Evolutionary conservation across 2,888 invertebrate genomes (phyloP).

Genomic region (Ypsolopha scabrella): DNA sequence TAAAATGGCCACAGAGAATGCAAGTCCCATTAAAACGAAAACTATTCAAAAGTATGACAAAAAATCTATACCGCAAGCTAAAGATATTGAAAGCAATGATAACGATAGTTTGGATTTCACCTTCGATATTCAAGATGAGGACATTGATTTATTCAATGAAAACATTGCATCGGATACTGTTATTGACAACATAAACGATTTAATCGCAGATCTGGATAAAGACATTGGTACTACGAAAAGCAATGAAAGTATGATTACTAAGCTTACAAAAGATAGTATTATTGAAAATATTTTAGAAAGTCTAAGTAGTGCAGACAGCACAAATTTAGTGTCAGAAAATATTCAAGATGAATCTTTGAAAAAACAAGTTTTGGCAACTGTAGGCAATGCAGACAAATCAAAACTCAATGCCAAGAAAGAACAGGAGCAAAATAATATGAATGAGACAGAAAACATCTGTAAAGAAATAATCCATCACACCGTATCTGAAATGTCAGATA

Average conservation of each 20-base stretch:
- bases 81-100: neutral
- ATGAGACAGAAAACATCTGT: too few species aligned
- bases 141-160: conserved; percentile 47
- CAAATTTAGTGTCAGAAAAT: neutral
- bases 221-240: conserved; percentile 17
- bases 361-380: conserved; percentile 19
- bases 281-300: conserved; percentile 2
- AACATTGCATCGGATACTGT: conserved; percentile 36
- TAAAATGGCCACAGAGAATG: neutral
- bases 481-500: too few species aligned
- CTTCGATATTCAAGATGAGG: conserved; percentile 16
- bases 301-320: neutral
- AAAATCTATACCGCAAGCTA: conserved; percentile 4
- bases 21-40: neutral
- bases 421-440: too few species aligned
- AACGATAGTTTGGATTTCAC: conserved; percentile 1
- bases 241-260: neutral
- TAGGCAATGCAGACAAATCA: too few species aligned
- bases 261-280: neutral
- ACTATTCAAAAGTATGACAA: conserved; percentile 1
- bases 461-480: too few species aligned
- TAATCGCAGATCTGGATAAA: conserved; percentile 47
- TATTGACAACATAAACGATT: conserved; percentile 46
- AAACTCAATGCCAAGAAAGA: too few species aligned
- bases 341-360: conserved; percentile 16